Evolutionary conservation across 2,113 vertebrate species (phyloP), one percentile per base, ranked within the genome.

Genomic region (Apteryx mantelli): DNA sequence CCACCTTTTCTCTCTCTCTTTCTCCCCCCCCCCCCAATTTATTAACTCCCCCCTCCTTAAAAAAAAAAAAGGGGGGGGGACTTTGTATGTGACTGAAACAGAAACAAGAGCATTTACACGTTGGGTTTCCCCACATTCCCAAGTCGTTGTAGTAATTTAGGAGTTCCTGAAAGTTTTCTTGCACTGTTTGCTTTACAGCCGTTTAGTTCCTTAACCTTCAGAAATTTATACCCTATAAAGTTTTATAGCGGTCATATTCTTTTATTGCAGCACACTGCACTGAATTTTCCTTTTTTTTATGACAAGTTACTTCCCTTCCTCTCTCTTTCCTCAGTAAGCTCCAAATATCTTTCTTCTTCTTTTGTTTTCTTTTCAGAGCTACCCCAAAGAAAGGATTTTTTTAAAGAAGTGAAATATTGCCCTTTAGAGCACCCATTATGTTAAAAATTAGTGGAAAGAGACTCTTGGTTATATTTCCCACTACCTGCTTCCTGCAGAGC

Each of bases 211-310:
- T 99, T 99, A 99, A 99, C 99, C 99, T 99, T 99, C 99, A 99
- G 98, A 99, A 99, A 99, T 99, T 98, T 99, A 99, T 99, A 99
- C 99, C 98, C 99, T 99, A 99, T 99, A 99, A 99, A 99, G 98
- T 99, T 99, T 99, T 99, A 99, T 99, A 98, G 99, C 99, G 98
- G 99, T 99, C 99, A 99, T 99, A 99, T 99, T 99, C 98, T 99
- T 99, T 99, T 99, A 99, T 99, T 98, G 99, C 99, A 94, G 98
- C 98, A 89, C 99, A 97, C 98, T 97, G 98, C 98, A 96, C 97
- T 98, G 98, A 97, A 98, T 99, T 98, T 99, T 98, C 98, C 98
- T 70, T 89, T 92, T 93, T 97, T 99, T 99, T 98, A 99, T 98
- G 98, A 98, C 98, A 98, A 98, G 98, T 97, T 98, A 96, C 98